Percentiles rank a stretch among this genome's conserved stretches.
These are phyloP conservation scores for Manis javanica DNA, from an alignment of 2,797 vertebrate genomes.

Conservation along the genomic window DNA sequence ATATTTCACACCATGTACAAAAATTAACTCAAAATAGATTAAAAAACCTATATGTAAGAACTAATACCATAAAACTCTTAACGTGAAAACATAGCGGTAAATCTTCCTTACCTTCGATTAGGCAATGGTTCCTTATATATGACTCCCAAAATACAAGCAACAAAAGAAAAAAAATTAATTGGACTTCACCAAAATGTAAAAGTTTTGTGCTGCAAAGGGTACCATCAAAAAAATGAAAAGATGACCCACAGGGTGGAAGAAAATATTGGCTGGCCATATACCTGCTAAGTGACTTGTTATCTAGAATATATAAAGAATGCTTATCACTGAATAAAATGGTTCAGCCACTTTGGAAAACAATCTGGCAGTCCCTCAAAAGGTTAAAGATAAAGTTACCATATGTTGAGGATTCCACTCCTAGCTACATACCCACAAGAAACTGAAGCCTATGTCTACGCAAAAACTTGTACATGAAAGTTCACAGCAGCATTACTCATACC, in stretches of 20 bases:
- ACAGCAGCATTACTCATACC: not conserved
- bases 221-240: not conserved
- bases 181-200: not conserved
- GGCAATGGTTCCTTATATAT: not conserved
- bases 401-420: not conserved
- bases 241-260: not conserved
- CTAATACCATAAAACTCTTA: not conserved
- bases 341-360: not conserved
- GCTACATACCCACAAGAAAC: not conserved
- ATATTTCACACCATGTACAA: not conserved
- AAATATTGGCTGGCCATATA: not conserved
- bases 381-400: not conserved
- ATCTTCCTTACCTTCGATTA: not conserved
- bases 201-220: not conserved
- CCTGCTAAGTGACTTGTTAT: not conserved
- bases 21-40: slow-evolving; percentile 10
- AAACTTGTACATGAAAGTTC: not conserved
- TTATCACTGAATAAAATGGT: not conserved
- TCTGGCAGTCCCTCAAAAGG: not conserved
- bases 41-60: not conserved
- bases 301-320: not conserved
- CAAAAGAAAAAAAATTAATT: not conserved
- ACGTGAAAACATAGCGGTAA: not conserved
- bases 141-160: not conserved
- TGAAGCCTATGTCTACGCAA: not conserved